phyloP scores from a whole-genome alignment of 2,888 invertebrate genomes.

The Lottia gigantea region DNA sequence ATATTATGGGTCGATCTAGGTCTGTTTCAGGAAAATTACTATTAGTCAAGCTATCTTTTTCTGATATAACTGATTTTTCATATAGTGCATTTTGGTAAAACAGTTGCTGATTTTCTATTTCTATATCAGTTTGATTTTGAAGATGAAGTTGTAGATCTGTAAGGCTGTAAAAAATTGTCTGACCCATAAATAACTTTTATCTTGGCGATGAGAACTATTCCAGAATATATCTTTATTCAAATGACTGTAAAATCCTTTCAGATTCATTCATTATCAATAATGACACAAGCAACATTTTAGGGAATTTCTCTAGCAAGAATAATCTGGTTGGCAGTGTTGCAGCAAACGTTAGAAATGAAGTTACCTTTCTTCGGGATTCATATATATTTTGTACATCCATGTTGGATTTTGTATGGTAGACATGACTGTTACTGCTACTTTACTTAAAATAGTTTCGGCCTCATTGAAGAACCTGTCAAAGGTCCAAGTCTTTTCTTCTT shows the following conservation, averaged over 20 bases:
- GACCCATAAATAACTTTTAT: too few relatives aligned
- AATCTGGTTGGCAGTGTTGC: too few relatives aligned
- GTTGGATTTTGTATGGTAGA: slow-evolving; percentile 35
- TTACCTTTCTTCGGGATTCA: neutral
- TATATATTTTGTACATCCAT: slow-evolving; percentile 1
- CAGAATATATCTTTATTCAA: too few relatives aligned
- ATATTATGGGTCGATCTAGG: neutral
- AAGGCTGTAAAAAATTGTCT: neutral
- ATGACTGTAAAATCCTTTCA: too few relatives aligned
- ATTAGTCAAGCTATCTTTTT: neutral
- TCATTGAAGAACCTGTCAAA: slow-evolving; percentile 92
- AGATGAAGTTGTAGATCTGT: neutral
- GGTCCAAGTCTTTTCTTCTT: slow-evolving; percentile 88
- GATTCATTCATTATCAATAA: too few relatives aligned
- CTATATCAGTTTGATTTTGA: neutral
- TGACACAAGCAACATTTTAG: too few relatives aligned
- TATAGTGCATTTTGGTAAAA: neutral
- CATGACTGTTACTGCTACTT: slow-evolving; percentile 64
- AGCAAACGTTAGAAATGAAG: neutral
- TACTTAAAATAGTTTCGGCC: slow-evolving; percentile 79
- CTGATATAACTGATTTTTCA: neutral
- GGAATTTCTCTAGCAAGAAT: too few relatives aligned
- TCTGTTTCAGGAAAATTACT: neutral
- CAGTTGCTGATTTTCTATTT: neutral
- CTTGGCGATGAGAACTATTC: too few relatives aligned